Evolutionary conservation across 2,797 vertebrate genomes (phyloP).

Genomic region (Streptopelia turtur): DNA sequence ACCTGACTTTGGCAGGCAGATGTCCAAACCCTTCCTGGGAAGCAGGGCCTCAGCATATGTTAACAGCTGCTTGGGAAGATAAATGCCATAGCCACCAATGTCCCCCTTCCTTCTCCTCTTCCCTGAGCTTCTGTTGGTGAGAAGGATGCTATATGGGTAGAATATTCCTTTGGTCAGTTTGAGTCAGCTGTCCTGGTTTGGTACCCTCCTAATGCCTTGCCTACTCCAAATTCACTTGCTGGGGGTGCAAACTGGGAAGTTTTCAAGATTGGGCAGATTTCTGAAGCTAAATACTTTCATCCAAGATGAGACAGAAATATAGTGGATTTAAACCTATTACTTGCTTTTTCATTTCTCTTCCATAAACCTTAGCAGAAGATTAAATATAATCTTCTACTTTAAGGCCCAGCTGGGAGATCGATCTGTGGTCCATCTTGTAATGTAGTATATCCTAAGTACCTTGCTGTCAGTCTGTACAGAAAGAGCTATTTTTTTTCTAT

Average conservation of each 20-base stretch:
- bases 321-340: background rate
- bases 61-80: background rate
- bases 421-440: background rate
- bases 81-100: background rate
- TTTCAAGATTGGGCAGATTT: background rate
- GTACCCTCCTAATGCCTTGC: background rate
- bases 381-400: background rate
- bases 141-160: background rate
- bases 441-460: background rate
- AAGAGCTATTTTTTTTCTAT: background rate
- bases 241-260: background rate
- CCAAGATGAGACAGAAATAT: background rate
- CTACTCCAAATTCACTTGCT: accelerated
- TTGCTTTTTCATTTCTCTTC: background rate
- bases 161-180: background rate
- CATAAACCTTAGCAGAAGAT: background rate
- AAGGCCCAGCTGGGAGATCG: background rate
- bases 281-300: background rate
- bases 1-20: background rate
- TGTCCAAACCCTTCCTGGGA: background rate
- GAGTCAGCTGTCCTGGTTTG: background rate
- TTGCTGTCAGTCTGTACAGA: background rate
- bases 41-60: background rate
- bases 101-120: background rate
- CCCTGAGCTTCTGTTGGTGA: background rate